Evolutionary conservation across 2,797 vertebrate species (phyloP).

Genomic region (Semotilus atromaculatus): DNA sequence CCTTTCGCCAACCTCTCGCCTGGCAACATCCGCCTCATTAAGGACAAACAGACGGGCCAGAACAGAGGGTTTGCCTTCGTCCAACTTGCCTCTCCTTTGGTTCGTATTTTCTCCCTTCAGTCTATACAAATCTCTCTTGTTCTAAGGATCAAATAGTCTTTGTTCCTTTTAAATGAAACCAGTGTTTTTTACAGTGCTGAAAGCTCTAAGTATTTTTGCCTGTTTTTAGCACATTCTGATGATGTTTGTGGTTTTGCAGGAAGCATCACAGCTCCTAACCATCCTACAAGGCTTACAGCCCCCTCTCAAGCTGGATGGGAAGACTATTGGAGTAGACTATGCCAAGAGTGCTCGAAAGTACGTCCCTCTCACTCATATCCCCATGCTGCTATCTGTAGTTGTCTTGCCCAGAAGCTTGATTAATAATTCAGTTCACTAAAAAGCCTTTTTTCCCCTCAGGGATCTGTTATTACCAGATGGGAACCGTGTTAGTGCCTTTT

Average conservation of each 20-base stretch:
- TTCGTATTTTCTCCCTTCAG: conserved; percentile 67
- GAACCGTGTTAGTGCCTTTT: conserved; percentile 95
- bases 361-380: conserved; percentile 64
- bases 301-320: conserved; percentile 95
- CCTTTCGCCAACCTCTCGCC: conserved; percentile 94
- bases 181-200: not conserved
- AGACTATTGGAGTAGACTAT: conserved; percentile 98
- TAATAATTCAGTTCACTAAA: not conserved
- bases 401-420: not conserved
- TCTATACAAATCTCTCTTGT: not conserved
- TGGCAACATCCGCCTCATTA: conserved; percentile 97
- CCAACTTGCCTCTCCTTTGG: conserved; percentile 96
- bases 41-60: conserved; percentile 98
- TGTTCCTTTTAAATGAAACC: not conserved
- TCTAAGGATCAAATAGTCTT: not conserved
- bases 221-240: not conserved
- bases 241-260: conserved; percentile 74
- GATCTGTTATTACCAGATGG: conserved; percentile 94
- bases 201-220: not conserved
- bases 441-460: conserved; percentile 68
- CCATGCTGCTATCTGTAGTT: not conserved
- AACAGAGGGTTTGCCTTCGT: conserved; percentile 98
- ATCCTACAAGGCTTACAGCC: conserved; percentile 96
- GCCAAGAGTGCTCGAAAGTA: conserved; percentile 99
- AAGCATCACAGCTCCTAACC: conserved; percentile 96